Percentiles rank a stretch among this genome's conserved stretches.
phyloP scores from a whole-genome alignment of 2,113 vertebrate genomes.

The Platichthys stellatus region DNA sequence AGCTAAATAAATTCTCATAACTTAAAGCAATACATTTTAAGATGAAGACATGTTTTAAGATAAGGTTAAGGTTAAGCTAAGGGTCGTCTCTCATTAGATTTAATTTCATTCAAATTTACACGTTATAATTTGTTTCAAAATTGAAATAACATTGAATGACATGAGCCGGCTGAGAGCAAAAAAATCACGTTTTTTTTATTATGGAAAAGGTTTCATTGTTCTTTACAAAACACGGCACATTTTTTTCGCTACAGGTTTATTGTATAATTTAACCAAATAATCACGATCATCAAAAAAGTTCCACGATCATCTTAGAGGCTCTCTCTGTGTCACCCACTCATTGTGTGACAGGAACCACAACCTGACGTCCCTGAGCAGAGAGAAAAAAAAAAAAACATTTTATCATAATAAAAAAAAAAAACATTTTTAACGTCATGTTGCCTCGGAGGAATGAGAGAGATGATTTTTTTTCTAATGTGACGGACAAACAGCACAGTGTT shows the following conservation, averaged over 20 bases:
- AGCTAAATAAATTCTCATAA: no score
- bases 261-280: constrained; percentile 61
- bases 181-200: constrained; percentile 60
- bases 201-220: constrained; percentile 59
- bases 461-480: neutral
- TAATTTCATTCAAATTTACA: no score
- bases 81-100: no score
- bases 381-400: constrained; percentile 18
- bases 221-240: constrained; percentile 68
- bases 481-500: constrained; percentile 55
- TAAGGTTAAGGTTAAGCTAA: no score
- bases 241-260: constrained; percentile 47
- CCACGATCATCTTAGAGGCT: constrained; percentile 24
- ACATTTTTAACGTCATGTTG: constrained; percentile 15
- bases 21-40: no score
- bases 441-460: constrained; percentile 17
- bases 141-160: neutral
- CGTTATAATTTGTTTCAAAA: no score
- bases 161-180: neutral
- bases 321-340: constrained; percentile 67
- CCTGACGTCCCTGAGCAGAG: constrained; percentile 70
- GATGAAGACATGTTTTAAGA: no score
- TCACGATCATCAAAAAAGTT: constrained; percentile 44
- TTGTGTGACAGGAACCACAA: constrained; percentile 58
- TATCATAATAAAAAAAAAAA: neutral